A percentile compares a stretch with the other conserved stretches of the same genome.
phyloP scores from a whole-genome alignment of 2,888 invertebrate genomes.

The Gastracanthus pulcherrimus region DNA sequence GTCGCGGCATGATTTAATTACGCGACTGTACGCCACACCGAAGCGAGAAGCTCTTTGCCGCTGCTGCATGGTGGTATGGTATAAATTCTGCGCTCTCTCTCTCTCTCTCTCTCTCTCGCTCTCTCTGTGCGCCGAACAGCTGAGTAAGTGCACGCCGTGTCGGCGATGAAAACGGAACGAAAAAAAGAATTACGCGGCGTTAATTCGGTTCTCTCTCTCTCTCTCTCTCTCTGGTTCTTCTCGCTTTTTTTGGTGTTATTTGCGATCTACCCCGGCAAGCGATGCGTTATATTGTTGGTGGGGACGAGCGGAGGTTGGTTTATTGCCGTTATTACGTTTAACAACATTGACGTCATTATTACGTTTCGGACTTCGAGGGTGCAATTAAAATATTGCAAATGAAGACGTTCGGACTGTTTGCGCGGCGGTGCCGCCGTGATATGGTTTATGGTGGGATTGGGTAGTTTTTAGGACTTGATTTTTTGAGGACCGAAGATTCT shows the following conservation, averaged over 20 bases:
- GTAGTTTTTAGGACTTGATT: background rate
- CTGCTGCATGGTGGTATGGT: slow-evolving; percentile 11
- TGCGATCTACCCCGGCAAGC: too few species aligned
- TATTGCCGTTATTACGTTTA: slow-evolving; percentile 53
- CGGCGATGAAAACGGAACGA: background rate
- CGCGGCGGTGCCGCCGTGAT: background rate
- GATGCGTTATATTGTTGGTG: slow-evolving; percentile 37
- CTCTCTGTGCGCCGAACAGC: too few species aligned
- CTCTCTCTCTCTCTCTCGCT: too few species aligned
- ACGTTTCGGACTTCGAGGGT: slow-evolving; percentile 19
- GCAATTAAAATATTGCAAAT: slow-evolving; percentile 55
- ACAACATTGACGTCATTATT: slow-evolving; percentile 47
- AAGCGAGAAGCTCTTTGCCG: slow-evolving; percentile 42
- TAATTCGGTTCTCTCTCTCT: slow-evolving; percentile 20
- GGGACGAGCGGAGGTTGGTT: slow-evolving; percentile 12
- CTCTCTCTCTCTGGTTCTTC: too few species aligned
- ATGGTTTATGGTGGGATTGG: background rate
- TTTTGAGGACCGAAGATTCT: background rate
- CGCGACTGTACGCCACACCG: slow-evolving; percentile 61
- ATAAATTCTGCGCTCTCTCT: slow-evolving; percentile 54
- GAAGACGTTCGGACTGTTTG: slow-evolving; percentile 41
- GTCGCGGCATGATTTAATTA: slow-evolving; percentile 77
- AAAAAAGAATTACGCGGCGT: slow-evolving; percentile 20
- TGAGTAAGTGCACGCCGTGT: slow-evolving; percentile 48
- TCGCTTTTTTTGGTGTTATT: too few species aligned